These are phyloP conservation scores for Echiichthys vipera DNA, from an alignment of 2,797 vertebrate genomes.

Conservation along the genomic window DNA sequence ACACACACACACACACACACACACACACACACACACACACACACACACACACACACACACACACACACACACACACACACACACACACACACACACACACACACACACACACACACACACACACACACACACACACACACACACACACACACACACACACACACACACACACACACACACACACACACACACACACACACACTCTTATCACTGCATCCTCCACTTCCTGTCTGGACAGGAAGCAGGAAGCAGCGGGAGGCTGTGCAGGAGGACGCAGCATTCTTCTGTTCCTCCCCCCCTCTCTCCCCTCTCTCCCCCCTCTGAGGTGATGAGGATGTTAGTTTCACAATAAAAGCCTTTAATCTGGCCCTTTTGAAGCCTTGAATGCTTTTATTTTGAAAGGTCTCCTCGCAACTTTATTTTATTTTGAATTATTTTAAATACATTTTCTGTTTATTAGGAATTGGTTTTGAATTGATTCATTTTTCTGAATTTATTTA, in stretches of 20 bases:
- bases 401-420: no score
- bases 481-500: no score
- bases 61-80: conserved; percentile 17
- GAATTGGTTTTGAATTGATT: no score
- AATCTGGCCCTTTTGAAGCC: neutral
- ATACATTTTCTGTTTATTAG: no score
- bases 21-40: conserved; percentile 25
- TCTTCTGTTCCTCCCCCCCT: conserved; percentile 1
- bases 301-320: neutral
- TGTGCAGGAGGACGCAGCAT: conserved; percentile 7
- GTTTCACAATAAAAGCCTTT: neutral
- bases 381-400: conserved; percentile 35
- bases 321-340: neutral
- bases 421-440: no score
- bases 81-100: conserved; percentile 23
- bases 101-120: conserved; percentile 19
- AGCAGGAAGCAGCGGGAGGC: conserved; percentile 56
- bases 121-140: conserved; percentile 6
- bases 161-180: conserved; percentile 23
- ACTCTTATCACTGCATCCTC: conserved; percentile 34
- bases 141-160: conserved; percentile 16
- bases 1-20: conserved; percentile 17
- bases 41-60: conserved; percentile 15
- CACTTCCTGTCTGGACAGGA: conserved; percentile 71
- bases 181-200: conserved; percentile 18